Evolutionary conservation across 1,140 invertebrate genomes (phyloP).

Genomic region (Drosophila novamexicana): DNA sequence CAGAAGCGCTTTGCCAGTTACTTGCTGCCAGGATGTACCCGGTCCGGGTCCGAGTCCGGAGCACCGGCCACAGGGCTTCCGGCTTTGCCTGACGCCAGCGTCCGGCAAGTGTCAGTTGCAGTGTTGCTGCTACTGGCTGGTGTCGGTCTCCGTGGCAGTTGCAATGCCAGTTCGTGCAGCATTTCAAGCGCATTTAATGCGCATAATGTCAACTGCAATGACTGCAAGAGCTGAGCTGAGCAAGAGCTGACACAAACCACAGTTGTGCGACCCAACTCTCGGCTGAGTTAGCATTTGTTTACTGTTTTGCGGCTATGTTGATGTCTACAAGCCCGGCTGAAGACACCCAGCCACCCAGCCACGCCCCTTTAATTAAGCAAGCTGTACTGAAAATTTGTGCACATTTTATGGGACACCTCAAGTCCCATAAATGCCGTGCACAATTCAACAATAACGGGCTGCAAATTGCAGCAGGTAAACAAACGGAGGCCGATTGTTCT

Average conservation of each 20-base stretch:
- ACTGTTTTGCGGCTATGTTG: slow-evolving; percentile 11
- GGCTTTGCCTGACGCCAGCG: slow-evolving; percentile 34
- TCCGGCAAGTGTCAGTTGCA: slow-evolving; percentile 44
- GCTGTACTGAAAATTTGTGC: slow-evolving; percentile 3
- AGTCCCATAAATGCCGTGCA: slow-evolving; percentile 17
- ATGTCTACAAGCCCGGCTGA: not conserved
- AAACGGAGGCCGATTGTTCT: slow-evolving; percentile 2
- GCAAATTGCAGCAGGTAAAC: slow-evolving; percentile 16
- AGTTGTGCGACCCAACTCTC: slow-evolving; percentile 16
- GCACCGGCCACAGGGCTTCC: slow-evolving; percentile 28
- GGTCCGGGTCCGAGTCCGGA: not conserved
- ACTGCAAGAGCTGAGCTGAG: slow-evolving; percentile 22
- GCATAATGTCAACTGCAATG: slow-evolving; percentile 66
- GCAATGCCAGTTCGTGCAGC: slow-evolving; percentile 31
- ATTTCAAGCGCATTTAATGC: slow-evolving; percentile 70
- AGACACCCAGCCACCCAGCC: not conserved
- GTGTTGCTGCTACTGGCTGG: slow-evolving; percentile 17
- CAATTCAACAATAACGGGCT: slow-evolving; percentile 22
- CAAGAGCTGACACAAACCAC: slow-evolving; percentile 30
- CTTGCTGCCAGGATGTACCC: not conserved
- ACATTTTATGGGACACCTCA: slow-evolving; percentile 25
- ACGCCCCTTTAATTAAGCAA: slow-evolving; percentile 7
- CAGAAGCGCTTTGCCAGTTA: slow-evolving; percentile 62
- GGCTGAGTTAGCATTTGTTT: slow-evolving; percentile 27
- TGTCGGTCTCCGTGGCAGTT: slow-evolving; percentile 18